Evolutionary conservation across 2,888 invertebrate genomes (phyloP), one percentile per base, ranked within the genome.

Genomic region (Synergus gifuensis): DNA sequence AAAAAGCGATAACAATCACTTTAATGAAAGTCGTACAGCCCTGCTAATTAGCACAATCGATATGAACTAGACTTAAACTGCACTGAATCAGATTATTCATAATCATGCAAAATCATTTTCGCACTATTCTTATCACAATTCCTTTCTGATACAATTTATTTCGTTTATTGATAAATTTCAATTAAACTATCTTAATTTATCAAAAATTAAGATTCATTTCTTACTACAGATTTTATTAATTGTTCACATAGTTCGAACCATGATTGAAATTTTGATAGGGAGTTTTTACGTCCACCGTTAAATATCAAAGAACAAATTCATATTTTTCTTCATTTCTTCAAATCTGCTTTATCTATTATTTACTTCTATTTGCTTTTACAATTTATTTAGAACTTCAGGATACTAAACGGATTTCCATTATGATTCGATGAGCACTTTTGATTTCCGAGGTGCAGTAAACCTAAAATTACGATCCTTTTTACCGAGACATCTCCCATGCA

Each of bases 1-100:
- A 73, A 73, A 73, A 73, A 54, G 54, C 73, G 73, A 73, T 73
- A 54, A 54, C 73, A 73, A 73, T 73, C 73, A 36, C 49, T 73
- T 73, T 54, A 54, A 73, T 73, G 54, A 73, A 73, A 54, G 36
- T 73, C 73, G 54, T 73, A 54, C 54, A 54, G 4, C 40, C 36
- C 36, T 73, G 14, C 54, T 54, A 73, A 73, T 73, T 73, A 73
- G 36, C 54, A 73, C 36, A 54, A 73, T 73, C 54, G 36, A 73
- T 73, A 54, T 36, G 36, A 40, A 54, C 36, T 28, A 54, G 36
- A 73, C 54, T 73, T 73, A 36, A 54, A n/a, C 73, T 36, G 36
- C 28, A 73, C 54, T 54, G 36, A 36, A 54, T 73, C 54, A 73
- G 73, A 73, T 73, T 73, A 54, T 73, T 73, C 36, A 73, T 54